Conservation (phyloP, 64 coral and sea anemone species). For the Dendrophyllia cribrosa region DNA sequence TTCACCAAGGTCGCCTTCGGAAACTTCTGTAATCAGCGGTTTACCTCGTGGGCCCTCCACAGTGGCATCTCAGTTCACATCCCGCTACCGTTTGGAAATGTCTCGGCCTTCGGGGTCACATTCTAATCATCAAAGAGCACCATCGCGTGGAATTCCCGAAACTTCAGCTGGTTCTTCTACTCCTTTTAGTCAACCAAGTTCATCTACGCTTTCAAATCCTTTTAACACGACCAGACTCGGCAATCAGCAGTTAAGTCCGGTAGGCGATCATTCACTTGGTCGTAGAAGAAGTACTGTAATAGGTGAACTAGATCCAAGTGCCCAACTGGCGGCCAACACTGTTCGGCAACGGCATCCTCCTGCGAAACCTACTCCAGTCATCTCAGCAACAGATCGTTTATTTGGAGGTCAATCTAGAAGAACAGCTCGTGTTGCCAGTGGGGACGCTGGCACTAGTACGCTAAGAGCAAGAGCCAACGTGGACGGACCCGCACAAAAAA, state of each 20-base stretch:
- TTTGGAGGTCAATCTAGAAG: background rate
- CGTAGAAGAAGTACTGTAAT: background rate
- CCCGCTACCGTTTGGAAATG: background rate
- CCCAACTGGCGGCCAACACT: background rate
- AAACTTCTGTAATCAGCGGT: background rate
- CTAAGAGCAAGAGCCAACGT: background rate
- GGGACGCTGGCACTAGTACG: background rate
- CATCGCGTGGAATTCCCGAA: background rate
- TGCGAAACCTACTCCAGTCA: background rate
- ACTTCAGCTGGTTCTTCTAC: background rate
- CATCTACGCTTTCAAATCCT: background rate
- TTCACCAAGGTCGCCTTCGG: background rate
- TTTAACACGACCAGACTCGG: background rate
- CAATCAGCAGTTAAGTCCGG: background rate
- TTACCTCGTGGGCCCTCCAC: background rate
- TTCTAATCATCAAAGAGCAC: too few relatives aligned
- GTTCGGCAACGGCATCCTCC: constrained; percentile 10
- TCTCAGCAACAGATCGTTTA: background rate
- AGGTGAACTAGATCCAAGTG: background rate
- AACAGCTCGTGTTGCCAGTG: background rate
- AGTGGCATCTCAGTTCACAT: background rate
- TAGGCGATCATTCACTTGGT: background rate
- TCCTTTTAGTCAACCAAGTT: background rate
- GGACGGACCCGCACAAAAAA: background rate
- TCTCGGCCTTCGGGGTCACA: background rate